Percentiles rank a stretch among this genome's conserved stretches.
phyloP scores from a whole-genome alignment of 2,797 vertebrate species.

The Bradypus variegatus region DNA sequence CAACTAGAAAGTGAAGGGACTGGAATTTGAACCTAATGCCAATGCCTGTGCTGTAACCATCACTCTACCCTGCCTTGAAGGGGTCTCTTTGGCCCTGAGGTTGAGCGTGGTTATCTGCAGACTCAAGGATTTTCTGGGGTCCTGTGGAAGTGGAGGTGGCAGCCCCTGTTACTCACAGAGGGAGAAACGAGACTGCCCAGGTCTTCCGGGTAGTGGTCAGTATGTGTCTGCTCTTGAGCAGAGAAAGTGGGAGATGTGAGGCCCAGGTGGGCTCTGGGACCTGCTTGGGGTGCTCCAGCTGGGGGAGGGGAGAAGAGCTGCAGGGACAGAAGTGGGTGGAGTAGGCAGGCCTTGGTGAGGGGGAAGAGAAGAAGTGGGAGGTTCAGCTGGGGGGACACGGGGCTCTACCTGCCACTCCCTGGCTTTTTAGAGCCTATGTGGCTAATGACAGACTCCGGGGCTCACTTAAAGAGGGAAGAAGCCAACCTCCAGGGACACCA shows the following conservation, averaged over 20 bases:
- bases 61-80: not conserved
- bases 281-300: not conserved
- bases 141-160: not conserved
- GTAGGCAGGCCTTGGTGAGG: not conserved
- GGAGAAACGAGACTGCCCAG: not conserved
- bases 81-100: not conserved
- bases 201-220: not conserved
- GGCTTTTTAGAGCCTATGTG: not conserved
- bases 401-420: not conserved
- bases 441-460: conserved; percentile 8
- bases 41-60: not conserved
- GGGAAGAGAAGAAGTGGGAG: not conserved
- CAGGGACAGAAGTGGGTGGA: not conserved
- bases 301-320: not conserved
- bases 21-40: not conserved
- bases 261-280: not conserved
- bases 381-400: not conserved
- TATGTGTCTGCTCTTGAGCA: not conserved
- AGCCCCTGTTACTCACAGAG: not conserved
- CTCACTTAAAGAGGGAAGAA: not conserved
- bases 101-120: not conserved
- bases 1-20: not conserved
- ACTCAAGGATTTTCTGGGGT: not conserved
- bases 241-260: not conserved
- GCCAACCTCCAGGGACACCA: not conserved